Evolutionary conservation across 2,888 invertebrate genomes (phyloP).

Genomic region (Diaperis boleti): DNA sequence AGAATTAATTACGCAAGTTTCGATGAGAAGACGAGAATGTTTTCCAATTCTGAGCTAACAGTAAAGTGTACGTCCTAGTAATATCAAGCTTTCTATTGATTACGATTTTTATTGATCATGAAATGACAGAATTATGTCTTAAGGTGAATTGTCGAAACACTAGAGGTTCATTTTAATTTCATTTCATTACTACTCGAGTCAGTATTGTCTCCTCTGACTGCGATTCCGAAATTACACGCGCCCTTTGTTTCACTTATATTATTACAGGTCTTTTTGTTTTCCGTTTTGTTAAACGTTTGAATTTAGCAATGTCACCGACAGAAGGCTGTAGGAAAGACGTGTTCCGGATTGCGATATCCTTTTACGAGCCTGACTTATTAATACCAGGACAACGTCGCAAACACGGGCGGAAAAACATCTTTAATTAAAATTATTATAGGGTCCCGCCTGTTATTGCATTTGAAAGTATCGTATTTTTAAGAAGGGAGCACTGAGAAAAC

Average conservation of each 20-base stretch:
- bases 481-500: background rate
- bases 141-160: conserved; percentile 31
- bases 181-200: conserved; percentile 32
- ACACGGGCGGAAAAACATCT: conserved; percentile 21
- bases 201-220: conserved; percentile 28
- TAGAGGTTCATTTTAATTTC: conserved; percentile 38
- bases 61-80: too few species aligned
- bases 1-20: conserved; percentile 27
- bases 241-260: conserved; percentile 38
- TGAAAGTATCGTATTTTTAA: background rate
- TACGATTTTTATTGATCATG: too few species aligned
- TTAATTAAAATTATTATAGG: conserved; percentile 33
- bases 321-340: conserved; percentile 31
- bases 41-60: conserved; percentile 7
- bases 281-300: conserved; percentile 32
- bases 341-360: conserved; percentile 34
- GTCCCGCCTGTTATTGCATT: background rate
- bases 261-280: conserved; percentile 34
- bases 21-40: conserved; percentile 11
- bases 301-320: conserved; percentile 40
- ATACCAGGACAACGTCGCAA: conserved; percentile 14
- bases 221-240: conserved; percentile 27
- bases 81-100: too few species aligned
- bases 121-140: too few species aligned
- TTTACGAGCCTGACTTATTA: conserved; percentile 29